A percentile compares a stretch with the other conserved stretches of the same genome.
Evolutionary conservation across 2,888 invertebrate species (phyloP).

Genomic region (Eupithecia dodoneata): DNA sequence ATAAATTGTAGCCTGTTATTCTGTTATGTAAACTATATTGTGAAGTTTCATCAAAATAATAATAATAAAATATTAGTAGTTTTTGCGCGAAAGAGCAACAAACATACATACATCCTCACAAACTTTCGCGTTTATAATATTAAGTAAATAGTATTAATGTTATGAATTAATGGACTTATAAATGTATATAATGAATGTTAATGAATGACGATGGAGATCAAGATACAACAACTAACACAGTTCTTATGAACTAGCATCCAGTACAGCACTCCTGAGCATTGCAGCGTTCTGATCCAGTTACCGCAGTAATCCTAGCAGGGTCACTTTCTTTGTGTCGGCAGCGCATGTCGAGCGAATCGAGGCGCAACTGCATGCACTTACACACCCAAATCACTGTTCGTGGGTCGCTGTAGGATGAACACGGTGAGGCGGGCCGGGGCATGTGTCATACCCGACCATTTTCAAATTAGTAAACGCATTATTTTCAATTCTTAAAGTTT

Average conservation of each 20-base stretch:
- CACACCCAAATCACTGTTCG: constrained; percentile 53
- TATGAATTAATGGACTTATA: no score
- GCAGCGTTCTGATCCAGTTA: constrained; percentile 27
- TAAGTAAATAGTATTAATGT: no score
- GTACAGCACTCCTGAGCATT: constrained; percentile 8
- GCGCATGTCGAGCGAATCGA: constrained; percentile 52
- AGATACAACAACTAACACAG: not conserved
- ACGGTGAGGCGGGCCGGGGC: not conserved
- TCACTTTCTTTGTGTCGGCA: constrained; percentile 42
- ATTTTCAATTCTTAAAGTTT: no score
- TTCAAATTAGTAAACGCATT: no score
- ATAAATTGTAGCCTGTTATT: no score
- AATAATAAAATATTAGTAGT: no score
- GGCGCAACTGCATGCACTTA: constrained; percentile 33
- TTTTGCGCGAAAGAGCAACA: no score
- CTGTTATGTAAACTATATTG: no score
- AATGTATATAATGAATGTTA: no score
- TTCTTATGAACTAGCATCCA: constrained; percentile 1
- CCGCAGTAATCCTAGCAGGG: constrained; percentile 35
- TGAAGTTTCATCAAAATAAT: no score
- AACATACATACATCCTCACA: no score
- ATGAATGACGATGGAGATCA: not conserved
- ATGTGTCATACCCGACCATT: not conserved
- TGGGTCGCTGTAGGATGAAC: constrained; percentile 35
- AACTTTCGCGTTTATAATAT: no score